Base-by-base conservation (phyloP, 2,888 invertebrate species). In the Plebejus melissa region DNA sequence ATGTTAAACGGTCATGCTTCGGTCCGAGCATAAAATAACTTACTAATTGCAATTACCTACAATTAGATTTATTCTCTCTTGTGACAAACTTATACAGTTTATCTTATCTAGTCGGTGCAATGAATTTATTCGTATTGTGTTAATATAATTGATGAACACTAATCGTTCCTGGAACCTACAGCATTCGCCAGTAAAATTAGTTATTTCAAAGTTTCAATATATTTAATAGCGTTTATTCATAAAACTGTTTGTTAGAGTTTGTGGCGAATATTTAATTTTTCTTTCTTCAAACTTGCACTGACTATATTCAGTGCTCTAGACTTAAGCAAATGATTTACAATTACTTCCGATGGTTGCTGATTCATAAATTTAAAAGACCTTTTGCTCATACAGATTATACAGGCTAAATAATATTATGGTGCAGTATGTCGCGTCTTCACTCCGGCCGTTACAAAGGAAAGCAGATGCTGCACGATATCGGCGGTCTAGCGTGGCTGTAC, bases 381-480 rank as follows among this genome's bases (percentile, higher is more conserved):
- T 13, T 13, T 65, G 32, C 5, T 65, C 13, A 65, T 65, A 28
- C 58, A 58, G 4, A 54, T 58, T 58, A 22, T 22, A 60, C 11
- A 11, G 54, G 1, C 46, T 46, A 46, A 46, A 72, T 32, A 54
- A 72, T 72, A 50, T 16, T 50, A 69, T 38, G 69, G 38, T 70
- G 70, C 69, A 75, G 58, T 36, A 75, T 28, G n/a, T 70, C 57
- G 41, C 70, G 57, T 75, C 75, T 58, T 58, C 71, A 58, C 6
- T 32, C 32, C 82, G 16, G 82, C 84, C 80, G 80, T 81, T 82
- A 81, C 74, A 75, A 77, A 83, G 84, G 83, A 79, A 80, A 76
- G 79, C 79, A 79, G 79, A 79, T 79, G 85, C 28, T 75, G 77
- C 79, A 79, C 78, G 79, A 79, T 79, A 79, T 78, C 78, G 77